Conservation (phyloP, 2,797 vertebrate genomes). For the Gobionotothen gibberifrons region DNA sequence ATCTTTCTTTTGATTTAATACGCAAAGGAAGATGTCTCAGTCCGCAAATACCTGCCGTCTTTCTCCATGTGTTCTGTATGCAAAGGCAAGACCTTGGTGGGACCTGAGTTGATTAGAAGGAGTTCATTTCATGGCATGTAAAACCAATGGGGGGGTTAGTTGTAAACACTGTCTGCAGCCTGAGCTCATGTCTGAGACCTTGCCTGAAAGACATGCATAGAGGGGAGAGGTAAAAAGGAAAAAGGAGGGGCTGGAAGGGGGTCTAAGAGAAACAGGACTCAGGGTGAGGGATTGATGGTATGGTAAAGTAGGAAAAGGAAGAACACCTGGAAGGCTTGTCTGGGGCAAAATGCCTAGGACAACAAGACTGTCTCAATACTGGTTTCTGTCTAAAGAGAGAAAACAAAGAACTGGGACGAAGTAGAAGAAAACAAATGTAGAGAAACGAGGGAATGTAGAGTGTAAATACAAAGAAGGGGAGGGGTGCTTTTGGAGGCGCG, state of each 20-base stretch:
- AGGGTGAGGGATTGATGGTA: slow-evolving; percentile 4
- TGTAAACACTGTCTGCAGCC: slow-evolving; percentile 65
- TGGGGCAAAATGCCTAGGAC: slow-evolving; percentile 52
- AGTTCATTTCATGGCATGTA: slow-evolving; percentile 72
- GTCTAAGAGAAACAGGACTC: neutral
- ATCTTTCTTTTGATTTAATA: slow-evolving; percentile 5
- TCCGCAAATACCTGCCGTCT: neutral
- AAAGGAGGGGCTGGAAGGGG: slow-evolving; percentile 23
- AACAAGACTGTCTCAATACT: slow-evolving; percentile 32
- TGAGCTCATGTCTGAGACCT: slow-evolving; percentile 72
- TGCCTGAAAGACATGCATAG: slow-evolving; percentile 31
- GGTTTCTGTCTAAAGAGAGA: slow-evolving; percentile 22
- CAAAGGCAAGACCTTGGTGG: slow-evolving; percentile 16
- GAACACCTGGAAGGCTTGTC: slow-evolving; percentile 61
- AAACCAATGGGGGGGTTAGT: slow-evolving; percentile 55
- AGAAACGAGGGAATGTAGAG: slow-evolving; percentile 33
- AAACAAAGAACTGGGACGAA: slow-evolving; percentile 12
- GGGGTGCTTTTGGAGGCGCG: slow-evolving; percentile 63
- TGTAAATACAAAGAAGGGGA: slow-evolving; percentile 51
- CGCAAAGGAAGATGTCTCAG: neutral
- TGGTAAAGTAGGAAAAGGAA: slow-evolving; percentile 28
- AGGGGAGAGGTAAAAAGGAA: slow-evolving; percentile 9
- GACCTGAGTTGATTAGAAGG: slow-evolving; percentile 64
- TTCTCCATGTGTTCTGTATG: slow-evolving; percentile 17
- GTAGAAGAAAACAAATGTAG: slow-evolving; percentile 40